Percentiles rank a stretch among this genome's conserved stretches.
These are phyloP conservation scores for Cavia aperea DNA, from an alignment of 2,113 vertebrate genomes.

Conservation along the genomic window DNA sequence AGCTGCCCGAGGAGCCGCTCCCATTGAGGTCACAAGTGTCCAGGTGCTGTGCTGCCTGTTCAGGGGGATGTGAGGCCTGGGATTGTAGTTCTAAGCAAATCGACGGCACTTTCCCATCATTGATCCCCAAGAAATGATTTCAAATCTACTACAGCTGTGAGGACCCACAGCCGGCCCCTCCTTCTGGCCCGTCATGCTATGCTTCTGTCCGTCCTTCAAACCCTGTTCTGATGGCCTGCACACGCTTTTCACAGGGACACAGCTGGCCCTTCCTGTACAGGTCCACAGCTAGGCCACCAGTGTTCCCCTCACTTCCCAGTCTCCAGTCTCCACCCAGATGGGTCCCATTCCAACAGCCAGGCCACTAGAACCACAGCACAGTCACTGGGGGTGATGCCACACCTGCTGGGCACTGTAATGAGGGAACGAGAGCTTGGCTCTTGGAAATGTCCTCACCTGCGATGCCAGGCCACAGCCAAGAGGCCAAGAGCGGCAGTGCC, in stretches of 20 bases:
- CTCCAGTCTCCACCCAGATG: not conserved
- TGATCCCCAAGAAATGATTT: not conserved
- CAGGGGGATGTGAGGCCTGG: not conserved
- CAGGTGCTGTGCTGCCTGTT: not conserved
- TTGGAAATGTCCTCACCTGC: not conserved
- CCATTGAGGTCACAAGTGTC: not conserved
- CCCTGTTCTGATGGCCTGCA: accelerated
- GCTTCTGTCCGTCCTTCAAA: not conserved
- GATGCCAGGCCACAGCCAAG: accelerated
- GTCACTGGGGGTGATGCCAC: not conserved
- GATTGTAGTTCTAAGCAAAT: not conserved
- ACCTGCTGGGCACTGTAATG: not conserved
- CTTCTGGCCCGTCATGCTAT: too few species aligned
- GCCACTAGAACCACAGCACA: not conserved
- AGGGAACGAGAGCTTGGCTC: not conserved
- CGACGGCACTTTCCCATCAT: not conserved
- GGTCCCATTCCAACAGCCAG: not conserved
- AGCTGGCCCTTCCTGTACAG: not conserved
- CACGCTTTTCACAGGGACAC: accelerated
- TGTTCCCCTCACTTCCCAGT: accelerated
- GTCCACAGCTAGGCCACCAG: not conserved
- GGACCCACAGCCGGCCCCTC: not conserved
- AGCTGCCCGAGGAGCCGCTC: not conserved
- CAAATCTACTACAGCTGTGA: too few species aligned
- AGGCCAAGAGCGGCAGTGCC: accelerated